Evolutionary conservation across 1,140 invertebrate species (phyloP).

Genomic region (Ceratitis capitata): DNA sequence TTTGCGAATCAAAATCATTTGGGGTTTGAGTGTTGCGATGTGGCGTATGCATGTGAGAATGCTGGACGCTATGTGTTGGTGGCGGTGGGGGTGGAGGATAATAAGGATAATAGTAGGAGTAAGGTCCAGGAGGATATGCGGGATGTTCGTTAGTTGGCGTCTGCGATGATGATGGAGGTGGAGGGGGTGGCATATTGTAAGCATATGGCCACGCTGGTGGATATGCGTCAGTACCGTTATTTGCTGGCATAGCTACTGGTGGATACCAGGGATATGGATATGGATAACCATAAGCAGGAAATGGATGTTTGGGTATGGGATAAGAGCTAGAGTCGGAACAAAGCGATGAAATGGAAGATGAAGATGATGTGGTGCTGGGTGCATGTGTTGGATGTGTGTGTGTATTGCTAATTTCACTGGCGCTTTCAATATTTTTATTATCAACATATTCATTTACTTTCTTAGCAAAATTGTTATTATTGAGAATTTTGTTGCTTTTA

Average conservation of each 20-base stretch:
- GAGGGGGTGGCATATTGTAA: constrained; percentile 52
- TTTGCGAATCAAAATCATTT: constrained; percentile 44
- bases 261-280: constrained; percentile 43
- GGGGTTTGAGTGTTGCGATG: not conserved
- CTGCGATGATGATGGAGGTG: constrained; percentile 35
- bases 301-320: constrained; percentile 53
- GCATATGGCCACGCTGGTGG: constrained; percentile 52
- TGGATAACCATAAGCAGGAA: constrained; percentile 49
- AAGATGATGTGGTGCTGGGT: constrained; percentile 42
- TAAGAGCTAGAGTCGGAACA: not conserved
- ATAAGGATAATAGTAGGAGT: constrained; percentile 60
- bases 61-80: constrained; percentile 45
- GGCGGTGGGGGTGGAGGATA: constrained; percentile 49
- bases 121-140: constrained; percentile 31
- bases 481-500: constrained; percentile 54
- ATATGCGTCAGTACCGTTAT: not conserved
- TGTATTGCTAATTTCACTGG: constrained; percentile 39
- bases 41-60: not conserved
- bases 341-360: constrained; percentile 55
- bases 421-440: constrained; percentile 30
- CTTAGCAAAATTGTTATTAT: constrained; percentile 45
- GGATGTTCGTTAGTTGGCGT: not conserved
- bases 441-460: not conserved
- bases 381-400: constrained; percentile 37
- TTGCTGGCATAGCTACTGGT: not conserved